Percentiles rank a stretch among this genome's conserved stretches.
These are phyloP conservation scores for Heliconius erato DNA, from an alignment of 2,888 invertebrate genomes.

Conservation along the genomic window DNA sequence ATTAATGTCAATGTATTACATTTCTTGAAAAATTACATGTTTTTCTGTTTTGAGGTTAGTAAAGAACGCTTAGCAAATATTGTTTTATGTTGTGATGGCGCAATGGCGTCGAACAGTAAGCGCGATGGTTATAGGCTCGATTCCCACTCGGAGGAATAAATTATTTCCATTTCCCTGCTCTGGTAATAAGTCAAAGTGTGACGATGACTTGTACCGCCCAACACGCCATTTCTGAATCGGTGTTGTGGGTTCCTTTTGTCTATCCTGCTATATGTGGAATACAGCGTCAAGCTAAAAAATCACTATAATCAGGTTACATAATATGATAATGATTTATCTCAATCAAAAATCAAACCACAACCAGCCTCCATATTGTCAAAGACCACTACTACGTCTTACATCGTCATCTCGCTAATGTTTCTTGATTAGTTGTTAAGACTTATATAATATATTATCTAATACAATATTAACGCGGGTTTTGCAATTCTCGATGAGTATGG, in stretches of 20 bases:
- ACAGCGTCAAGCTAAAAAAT: no score
- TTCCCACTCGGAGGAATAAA: no score
- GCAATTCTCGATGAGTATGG: conserved; percentile 18
- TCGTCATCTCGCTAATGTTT: conserved; percentile 8
- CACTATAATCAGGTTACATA: neutral
- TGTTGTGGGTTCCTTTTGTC: no score
- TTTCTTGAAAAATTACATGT: neutral
- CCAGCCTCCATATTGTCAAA: neutral
- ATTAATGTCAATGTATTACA: neutral
- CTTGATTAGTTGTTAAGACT: conserved; percentile 14
- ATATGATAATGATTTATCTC: neutral
- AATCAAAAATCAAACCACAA: conserved; percentile 2
- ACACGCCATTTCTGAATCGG: no score
- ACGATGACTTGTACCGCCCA: no score
- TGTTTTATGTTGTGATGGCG: no score
- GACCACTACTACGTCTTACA: neutral
- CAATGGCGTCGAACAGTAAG: no score
- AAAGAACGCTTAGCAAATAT: neutral
- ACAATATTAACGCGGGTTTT: conserved; percentile 4
- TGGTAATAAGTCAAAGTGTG: no score
- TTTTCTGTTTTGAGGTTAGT: neutral
- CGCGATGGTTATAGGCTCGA: no score
- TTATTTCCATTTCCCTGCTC: no score
- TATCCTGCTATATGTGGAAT: no score
- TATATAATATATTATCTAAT: conserved; percentile 7